Conservation (phyloP, 2,888 invertebrate species). For the Chrysodeixis includens region DNA sequence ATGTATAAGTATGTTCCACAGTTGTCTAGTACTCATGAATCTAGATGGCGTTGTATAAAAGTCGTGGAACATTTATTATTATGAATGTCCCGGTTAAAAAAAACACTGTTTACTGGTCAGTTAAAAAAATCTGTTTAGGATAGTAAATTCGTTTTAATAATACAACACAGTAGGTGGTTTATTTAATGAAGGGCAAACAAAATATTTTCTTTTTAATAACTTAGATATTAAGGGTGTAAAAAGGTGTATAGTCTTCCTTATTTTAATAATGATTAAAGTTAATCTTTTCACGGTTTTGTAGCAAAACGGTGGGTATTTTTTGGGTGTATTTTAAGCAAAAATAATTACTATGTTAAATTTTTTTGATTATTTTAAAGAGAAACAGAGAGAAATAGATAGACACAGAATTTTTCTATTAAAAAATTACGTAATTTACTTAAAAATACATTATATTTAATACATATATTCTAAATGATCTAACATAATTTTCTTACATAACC, state of each 20-base stretch:
- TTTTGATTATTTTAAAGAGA: too few species aligned
- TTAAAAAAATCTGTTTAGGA: not conserved
- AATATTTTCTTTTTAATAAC: slow-evolving; percentile 12
- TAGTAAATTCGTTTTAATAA: not conserved
- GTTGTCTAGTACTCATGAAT: too few species aligned
- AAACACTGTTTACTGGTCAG: not conserved
- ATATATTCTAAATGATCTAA: too few species aligned
- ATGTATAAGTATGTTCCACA: too few species aligned
- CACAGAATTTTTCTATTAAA: too few species aligned
- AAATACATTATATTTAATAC: too few species aligned
- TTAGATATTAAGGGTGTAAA: slow-evolving; percentile 23
- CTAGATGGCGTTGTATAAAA: too few species aligned
- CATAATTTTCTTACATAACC: too few species aligned
- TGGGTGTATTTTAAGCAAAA: not conserved
- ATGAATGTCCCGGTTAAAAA: too few species aligned
- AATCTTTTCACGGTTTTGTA: not conserved
- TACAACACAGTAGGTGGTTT: not conserved
- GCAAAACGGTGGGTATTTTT: not conserved
- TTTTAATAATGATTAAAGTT: slow-evolving; percentile 6
- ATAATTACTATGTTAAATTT: not conserved
- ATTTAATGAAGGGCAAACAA: slow-evolving; percentile 13
- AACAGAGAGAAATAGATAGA: too few species aligned
- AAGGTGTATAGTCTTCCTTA: slow-evolving; percentile 11
- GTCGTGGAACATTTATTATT: too few species aligned
- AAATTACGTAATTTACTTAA: too few species aligned